Conservation (phyloP, 2,888 invertebrate genomes). For the Ceraclea dissimilis region DNA sequence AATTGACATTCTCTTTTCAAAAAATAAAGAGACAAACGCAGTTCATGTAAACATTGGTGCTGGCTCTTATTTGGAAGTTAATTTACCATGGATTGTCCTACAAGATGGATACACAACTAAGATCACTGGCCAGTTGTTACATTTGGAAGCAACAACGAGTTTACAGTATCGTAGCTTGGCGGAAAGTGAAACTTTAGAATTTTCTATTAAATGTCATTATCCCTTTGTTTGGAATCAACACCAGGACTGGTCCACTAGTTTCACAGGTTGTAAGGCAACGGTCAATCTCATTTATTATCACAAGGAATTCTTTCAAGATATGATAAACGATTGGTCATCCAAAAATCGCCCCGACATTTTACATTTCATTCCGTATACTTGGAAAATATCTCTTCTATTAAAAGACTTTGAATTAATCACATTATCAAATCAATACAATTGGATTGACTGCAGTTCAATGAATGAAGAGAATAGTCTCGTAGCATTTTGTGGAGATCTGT, state of each 20-base stretch:
- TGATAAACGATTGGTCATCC: conserved; percentile 94
- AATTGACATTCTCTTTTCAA: conserved; percentile 93
- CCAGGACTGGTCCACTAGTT: conserved; percentile 86
- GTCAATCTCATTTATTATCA: conserved; percentile 89
- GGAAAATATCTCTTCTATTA: conserved; percentile 82
- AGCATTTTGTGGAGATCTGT: conserved; percentile 87
- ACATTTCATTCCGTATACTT: conserved; percentile 94
- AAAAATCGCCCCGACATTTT: conserved; percentile 90
- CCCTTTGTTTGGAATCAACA: conserved; percentile 94
- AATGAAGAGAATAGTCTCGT: conserved; percentile 92
- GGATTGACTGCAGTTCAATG: conserved; percentile 96
- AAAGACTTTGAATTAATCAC: conserved; percentile 95
- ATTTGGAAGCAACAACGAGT: conserved; percentile 93
- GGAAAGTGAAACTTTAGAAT: conserved; percentile 91
- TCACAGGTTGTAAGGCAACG: conserved; percentile 92
- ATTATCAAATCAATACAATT: conserved; percentile 93
- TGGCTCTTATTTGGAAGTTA: conserved; percentile 94
- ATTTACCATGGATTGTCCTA: conserved; percentile 86
- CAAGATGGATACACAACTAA: conserved; percentile 84
- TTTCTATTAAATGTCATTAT: conserved; percentile 81
- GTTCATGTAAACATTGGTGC: conserved; percentile 92
- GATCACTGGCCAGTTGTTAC: conserved; percentile 87
- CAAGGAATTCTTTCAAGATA: conserved; percentile 92
- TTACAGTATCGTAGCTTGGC: conserved; percentile 87
- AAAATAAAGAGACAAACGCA: conserved; percentile 90